Conservation (phyloP, 2,113 vertebrate genomes). For the Periophthalmodon schlosseri region DNA sequence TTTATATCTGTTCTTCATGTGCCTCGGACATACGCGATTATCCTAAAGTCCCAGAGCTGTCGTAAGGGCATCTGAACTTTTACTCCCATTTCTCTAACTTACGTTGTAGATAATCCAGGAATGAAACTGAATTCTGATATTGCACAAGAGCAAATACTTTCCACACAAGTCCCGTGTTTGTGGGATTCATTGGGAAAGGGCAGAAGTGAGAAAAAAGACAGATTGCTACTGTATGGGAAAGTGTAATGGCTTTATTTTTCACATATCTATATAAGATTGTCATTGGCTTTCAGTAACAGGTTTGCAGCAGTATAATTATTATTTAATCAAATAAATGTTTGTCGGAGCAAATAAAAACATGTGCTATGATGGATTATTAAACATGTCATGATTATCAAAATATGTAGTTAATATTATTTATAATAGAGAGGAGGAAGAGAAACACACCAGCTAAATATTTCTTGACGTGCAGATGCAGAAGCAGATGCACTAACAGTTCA, state of each 20-base stretch:
- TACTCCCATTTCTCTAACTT: background rate
- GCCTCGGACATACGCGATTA: slow-evolving; percentile 5
- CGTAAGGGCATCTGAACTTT: slow-evolving; percentile 21
- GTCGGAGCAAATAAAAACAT: too few relatives aligned
- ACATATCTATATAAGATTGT: background rate
- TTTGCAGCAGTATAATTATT: background rate
- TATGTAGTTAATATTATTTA: too few relatives aligned
- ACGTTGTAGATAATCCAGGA: slow-evolving; percentile 4
- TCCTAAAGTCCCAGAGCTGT: slow-evolving; percentile 17
- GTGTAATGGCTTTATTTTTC: slow-evolving; percentile 1
- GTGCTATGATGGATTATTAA: too few relatives aligned
- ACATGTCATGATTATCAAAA: too few relatives aligned
- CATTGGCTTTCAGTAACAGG: background rate
- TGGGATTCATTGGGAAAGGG: slow-evolving; percentile 4
- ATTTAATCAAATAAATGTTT: background rate
- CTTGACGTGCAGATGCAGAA: too few relatives aligned
- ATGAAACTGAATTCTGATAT: slow-evolving; percentile 1
- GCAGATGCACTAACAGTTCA: too few relatives aligned
- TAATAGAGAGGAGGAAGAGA: too few relatives aligned
- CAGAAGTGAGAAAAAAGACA: background rate
- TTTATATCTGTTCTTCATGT: slow-evolving; percentile 14
- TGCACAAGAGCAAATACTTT: slow-evolving; percentile 15
- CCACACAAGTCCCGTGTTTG: slow-evolving; percentile 11
- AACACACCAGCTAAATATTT: too few relatives aligned
- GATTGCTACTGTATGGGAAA: background rate